Percentiles rank a stretch among this genome's conserved stretches.
Evolutionary conservation across 2,888 invertebrate species (phyloP).

Genomic region (Himalopsyche kuldschensis): DNA sequence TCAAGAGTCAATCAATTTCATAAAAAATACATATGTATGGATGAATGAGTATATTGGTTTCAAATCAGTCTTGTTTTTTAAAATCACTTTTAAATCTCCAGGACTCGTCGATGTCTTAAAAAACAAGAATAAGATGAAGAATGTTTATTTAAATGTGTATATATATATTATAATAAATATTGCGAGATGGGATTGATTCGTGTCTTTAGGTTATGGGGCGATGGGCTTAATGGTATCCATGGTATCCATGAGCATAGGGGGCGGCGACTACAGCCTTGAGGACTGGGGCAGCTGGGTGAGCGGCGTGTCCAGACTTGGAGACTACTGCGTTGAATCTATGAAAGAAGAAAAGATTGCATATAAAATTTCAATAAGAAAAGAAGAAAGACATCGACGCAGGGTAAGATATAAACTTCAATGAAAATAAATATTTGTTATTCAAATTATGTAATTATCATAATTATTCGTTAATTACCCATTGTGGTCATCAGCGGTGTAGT

Average conservation of each 20-base stretch:
- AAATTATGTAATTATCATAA: too few species aligned
- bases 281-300: slow-evolving; percentile 51
- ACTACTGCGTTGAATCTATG: slow-evolving; percentile 64
- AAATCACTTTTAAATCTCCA: background rate
- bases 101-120: background rate
- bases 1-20: background rate
- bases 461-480: slow-evolving; percentile 59
- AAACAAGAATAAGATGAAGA: background rate
- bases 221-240: slow-evolving; percentile 43
- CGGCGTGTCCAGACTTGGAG: slow-evolving; percentile 60
- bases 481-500: slow-evolving; percentile 64
- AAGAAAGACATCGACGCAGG: background rate
- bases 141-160: background rate
- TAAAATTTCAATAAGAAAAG: background rate
- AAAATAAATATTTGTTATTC: too few species aligned
- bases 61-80: background rate
- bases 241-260: slow-evolving; percentile 49
- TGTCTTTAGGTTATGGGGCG: background rate
- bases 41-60: background rate
- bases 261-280: slow-evolving; percentile 47
- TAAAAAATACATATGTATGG: background rate
- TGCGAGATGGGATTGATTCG: background rate
- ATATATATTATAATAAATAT: background rate
- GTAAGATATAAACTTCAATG: background rate
- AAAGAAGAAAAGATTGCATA: slow-evolving; percentile 31